Conservation (phyloP, 30 jellyfish, hydroid and myxozoan genomes). For the Nemopilema nomurai region DNA sequence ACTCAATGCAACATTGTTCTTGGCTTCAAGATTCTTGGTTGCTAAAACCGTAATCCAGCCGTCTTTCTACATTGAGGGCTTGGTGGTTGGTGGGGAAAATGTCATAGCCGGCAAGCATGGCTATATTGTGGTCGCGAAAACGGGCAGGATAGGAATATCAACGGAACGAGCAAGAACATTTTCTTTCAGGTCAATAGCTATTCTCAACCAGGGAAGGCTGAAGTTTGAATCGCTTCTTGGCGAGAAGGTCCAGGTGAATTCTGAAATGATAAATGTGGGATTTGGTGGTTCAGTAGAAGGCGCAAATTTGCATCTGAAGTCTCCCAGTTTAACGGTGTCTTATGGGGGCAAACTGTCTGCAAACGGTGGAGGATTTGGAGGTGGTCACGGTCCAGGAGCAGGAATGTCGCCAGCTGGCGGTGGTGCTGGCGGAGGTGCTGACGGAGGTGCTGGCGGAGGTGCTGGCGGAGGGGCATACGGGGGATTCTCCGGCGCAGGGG, state of each 20-base stretch:
- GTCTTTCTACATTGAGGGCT: constrained; percentile 52
- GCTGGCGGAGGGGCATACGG: constrained; percentile 36
- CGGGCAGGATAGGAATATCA: constrained; percentile 63
- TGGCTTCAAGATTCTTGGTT: constrained; percentile 36
- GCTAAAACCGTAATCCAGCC: constrained; percentile 62
- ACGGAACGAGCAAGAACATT: constrained; percentile 38
- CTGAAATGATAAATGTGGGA: constrained; percentile 45
- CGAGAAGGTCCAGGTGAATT: constrained; percentile 47
- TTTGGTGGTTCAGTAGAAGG: constrained; percentile 54
- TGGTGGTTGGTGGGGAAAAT: constrained; percentile 62
- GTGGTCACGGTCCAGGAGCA: constrained; percentile 46
- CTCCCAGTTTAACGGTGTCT: constrained; percentile 38
- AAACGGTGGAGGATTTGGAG: constrained; percentile 31
- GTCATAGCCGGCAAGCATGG: constrained; percentile 62
- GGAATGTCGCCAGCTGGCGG: constrained; percentile 23
- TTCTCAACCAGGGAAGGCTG: constrained; percentile 43
- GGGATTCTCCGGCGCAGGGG: constrained; percentile 60
- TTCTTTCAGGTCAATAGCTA: constrained; percentile 49
- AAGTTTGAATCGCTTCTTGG: constrained; percentile 27
- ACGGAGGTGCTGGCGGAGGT: constrained; percentile 62
- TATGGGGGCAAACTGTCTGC: constrained; percentile 47
- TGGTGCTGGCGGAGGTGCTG: constrained; percentile 58
- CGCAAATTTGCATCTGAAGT: constrained; percentile 14
- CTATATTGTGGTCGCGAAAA: constrained; percentile 38
- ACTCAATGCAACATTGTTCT: constrained; percentile 26